These are phyloP conservation scores for Athene noctua DNA, from an alignment of 2,113 vertebrate genomes.

Conservation along the genomic window DNA sequence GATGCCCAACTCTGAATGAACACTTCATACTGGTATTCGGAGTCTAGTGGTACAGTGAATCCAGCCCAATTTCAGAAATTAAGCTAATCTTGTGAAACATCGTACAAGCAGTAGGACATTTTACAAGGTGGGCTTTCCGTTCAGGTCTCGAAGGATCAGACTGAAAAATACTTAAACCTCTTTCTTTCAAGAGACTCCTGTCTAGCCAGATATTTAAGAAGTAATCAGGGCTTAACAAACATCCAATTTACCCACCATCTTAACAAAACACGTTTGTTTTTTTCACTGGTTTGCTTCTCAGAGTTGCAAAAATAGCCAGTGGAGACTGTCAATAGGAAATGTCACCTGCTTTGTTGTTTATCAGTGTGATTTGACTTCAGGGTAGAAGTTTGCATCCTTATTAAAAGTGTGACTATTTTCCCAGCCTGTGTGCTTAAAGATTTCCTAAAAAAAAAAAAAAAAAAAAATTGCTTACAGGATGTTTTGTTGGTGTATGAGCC, in stretches of 20 bases:
- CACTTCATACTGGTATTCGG: background rate
- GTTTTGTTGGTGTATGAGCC: background rate
- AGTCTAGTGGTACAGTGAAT: background rate
- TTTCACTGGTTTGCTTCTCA: background rate
- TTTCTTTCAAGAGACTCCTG: background rate
- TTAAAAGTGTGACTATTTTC: background rate
- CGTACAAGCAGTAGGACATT: background rate
- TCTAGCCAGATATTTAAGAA: background rate
- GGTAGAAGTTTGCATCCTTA: background rate
- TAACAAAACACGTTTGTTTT: background rate
- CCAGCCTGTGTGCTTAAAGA: background rate
- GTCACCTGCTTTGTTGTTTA: background rate
- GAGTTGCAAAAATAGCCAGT: background rate
- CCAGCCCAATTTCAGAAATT: background rate
- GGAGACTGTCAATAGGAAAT: background rate
- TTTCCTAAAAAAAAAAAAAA: background rate
- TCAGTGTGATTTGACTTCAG: background rate
- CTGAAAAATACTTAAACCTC: background rate
- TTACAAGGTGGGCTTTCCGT: background rate
- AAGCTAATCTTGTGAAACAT: background rate
- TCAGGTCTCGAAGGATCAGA: background rate
- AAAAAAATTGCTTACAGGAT: background rate
- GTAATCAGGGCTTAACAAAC: background rate
- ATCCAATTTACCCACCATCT: background rate
- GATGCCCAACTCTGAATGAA: background rate